These are phyloP conservation scores for Paracyprichromis sp. DNA, from an alignment of 2,113 vertebrate genomes.

Conservation along the genomic window DNA sequence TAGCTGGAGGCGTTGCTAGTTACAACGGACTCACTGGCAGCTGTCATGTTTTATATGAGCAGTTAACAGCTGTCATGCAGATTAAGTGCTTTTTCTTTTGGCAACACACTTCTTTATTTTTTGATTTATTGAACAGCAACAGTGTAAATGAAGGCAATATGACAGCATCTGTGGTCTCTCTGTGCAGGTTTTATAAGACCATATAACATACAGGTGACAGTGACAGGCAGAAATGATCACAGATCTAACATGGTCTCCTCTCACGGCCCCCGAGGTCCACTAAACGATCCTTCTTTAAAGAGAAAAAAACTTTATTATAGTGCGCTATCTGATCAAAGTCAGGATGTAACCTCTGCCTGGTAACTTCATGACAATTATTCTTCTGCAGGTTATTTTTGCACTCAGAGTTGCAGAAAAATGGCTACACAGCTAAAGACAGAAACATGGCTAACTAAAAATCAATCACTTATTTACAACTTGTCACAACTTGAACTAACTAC, in stretches of 20 bases:
- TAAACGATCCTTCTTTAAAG: neutral
- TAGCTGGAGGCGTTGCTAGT: neutral
- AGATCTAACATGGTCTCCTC: neutral
- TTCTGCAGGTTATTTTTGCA: neutral
- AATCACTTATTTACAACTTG: neutral
- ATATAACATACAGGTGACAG: neutral
- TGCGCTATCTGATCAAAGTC: neutral
- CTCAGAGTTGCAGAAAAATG: neutral
- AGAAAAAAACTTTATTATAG: neutral
- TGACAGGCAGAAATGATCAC: neutral
- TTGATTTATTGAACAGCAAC: neutral
- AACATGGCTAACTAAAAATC: neutral
- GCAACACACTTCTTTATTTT: neutral
- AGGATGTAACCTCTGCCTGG: neutral
- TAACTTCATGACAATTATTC: neutral
- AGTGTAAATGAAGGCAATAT: neutral
- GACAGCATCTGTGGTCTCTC: neutral
- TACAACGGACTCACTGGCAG: neutral
- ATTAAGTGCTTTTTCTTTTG: neutral
- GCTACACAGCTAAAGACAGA: neutral
- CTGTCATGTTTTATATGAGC: neutral
- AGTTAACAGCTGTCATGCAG: neutral
- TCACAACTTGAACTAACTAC: neutral
- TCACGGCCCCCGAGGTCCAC: neutral
- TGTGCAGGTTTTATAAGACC: neutral